phyloP scores from a whole-genome alignment of 1,140 invertebrate genomes.

The Polypedilum pembai region DNA sequence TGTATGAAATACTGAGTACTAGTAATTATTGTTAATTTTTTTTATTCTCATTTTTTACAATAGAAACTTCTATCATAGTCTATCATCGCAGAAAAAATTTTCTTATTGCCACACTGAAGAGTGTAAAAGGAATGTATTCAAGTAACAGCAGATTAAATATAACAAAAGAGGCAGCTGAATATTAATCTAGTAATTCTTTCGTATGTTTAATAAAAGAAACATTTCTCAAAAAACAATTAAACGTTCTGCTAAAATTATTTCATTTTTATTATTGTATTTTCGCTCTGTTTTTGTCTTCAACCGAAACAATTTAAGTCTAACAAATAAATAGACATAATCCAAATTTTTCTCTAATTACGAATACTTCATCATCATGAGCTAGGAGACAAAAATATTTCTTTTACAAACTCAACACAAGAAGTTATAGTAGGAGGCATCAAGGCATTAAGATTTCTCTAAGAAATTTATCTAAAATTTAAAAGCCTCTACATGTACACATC shows the following conservation, averaged over 20 bases:
- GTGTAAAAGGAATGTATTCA: neutral
- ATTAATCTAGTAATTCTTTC: neutral
- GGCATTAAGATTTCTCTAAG: no score
- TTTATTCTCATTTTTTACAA: no score
- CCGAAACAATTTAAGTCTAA: conserved; percentile 18
- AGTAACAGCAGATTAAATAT: neutral
- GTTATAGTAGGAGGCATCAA: no score
- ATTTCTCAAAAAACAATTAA: conserved; percentile 4
- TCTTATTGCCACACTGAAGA: no score
- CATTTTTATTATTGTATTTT: neutral
- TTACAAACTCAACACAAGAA: neutral
- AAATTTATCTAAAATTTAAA: no score
- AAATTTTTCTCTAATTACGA: conserved; percentile 7
- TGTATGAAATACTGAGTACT: no score
- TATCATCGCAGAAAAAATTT: no score
- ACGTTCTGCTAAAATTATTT: neutral
- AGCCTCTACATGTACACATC: neutral
- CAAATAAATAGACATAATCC: conserved; percentile 18
- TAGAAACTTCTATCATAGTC: no score
- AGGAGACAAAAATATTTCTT: conserved; percentile 2
- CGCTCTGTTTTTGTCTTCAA: neutral
- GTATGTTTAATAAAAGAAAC: neutral
- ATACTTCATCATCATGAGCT: neutral
- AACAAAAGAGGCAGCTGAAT: conserved; percentile 11
- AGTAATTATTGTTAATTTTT: no score